Evolutionary conservation across 2,797 vertebrate species (phyloP), one percentile per base, ranked within the genome.

Genomic region (Esox lucius): DNA sequence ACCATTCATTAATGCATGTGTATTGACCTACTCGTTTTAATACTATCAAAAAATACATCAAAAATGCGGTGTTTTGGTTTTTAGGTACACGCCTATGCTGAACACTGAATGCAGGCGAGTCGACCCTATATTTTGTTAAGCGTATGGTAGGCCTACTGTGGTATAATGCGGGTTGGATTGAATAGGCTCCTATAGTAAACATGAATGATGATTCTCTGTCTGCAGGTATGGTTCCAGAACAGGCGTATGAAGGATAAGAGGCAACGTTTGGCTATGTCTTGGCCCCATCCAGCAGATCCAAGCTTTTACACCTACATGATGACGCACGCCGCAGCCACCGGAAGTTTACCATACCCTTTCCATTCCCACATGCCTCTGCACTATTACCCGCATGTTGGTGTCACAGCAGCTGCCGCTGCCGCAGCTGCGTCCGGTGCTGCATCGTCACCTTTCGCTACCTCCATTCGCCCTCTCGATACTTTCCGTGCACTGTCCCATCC

Each of bases 231-330:
- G 96, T 98, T 98, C 94, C 96, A 98, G 94, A 98, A 98, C 92
- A 92, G 96, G 71, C 93, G 96, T 78, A 98, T 98, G 96, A 98
- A 98, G 91, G 96, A 98, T 85, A 98, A 98, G 87, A 88, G 96
- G 86, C 96, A 98, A 90, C 94, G 96, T 49, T 81, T 98, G 92
- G 96, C 96, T 77, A 98, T 98, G 96, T 97, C 96, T 16, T 98
- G 96, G 96, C 96, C 96, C 70, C 96, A 97, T 91, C 96, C 96
- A 1, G 96, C 96, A 59, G 96, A 98, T 88, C 96, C 97, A 89
- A 96, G 96, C 89, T 98, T 98, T 92, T 98, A 98, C 94, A 97
- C 96, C 82, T 97, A 98, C 92, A 97, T 98, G 96, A 98, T 98
- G 96, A 97, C 96, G 90, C 96, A 98, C 81, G 96, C 96, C 35